phyloP scores from a whole-genome alignment of 2,113 vertebrate genomes.

The Plecturocebus donacophilus region DNA sequence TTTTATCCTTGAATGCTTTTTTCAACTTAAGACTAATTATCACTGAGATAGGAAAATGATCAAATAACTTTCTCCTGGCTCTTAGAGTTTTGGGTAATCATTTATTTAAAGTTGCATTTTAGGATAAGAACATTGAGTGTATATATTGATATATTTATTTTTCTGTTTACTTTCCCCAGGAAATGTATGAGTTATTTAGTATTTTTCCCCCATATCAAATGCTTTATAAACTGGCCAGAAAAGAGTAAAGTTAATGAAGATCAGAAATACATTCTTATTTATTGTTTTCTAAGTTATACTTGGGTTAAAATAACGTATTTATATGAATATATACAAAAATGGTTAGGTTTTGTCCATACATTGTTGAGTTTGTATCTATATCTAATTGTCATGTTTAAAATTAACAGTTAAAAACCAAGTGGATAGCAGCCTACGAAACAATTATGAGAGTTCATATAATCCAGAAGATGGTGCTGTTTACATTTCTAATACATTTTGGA shows the following conservation, averaged over 20 bases:
- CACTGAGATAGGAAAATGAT: neutral
- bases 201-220: neutral
- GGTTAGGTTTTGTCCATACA: neutral
- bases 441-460: neutral
- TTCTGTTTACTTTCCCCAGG: neutral
- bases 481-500: constrained; percentile 70
- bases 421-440: neutral
- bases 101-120: neutral
- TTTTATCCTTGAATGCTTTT: neutral
- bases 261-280: neutral
- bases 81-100: neutral
- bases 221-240: neutral
- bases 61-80: neutral
- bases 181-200: neutral
- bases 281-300: neutral
- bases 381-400: neutral
- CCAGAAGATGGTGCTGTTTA: constrained; percentile 88
- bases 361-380: neutral
- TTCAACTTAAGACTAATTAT: neutral
- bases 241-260: neutral
- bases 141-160: neutral
- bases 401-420: neutral
- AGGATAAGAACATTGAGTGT: neutral
- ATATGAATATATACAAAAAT: neutral
- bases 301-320: neutral